These are phyloP conservation scores for Meiosimyza platycephala DNA, from an alignment of 2,888 invertebrate species.

Conservation along the genomic window DNA sequence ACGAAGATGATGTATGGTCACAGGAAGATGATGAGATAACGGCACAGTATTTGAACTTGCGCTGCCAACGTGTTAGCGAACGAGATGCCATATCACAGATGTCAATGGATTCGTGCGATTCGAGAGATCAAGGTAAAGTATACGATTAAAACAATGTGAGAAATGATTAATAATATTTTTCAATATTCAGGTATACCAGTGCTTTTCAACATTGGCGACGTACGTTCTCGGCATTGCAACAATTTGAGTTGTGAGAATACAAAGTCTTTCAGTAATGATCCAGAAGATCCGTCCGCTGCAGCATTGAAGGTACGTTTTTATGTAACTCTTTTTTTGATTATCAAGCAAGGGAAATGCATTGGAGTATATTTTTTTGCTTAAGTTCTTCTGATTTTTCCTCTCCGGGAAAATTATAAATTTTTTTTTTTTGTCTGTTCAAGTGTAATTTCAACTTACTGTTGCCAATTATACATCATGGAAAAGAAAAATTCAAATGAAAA, in stretches of 20 bases:
- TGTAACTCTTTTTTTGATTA: background rate
- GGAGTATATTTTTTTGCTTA: too few species aligned
- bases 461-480: too few species aligned
- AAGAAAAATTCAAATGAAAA: too few species aligned
- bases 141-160: background rate
- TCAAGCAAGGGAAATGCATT: background rate
- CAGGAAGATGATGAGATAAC: constrained; percentile 96
- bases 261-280: constrained; percentile 89
- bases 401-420: too few species aligned
- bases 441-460: too few species aligned
- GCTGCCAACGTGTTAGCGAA: constrained; percentile 69
- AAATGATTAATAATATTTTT: constrained; percentile 10
- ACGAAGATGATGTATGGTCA: constrained; percentile 82
- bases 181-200: constrained; percentile 58
- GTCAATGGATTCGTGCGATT: constrained; percentile 86
- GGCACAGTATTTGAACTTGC: constrained; percentile 76
- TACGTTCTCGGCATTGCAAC: constrained; percentile 66
- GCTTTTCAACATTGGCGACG: constrained; percentile 68
- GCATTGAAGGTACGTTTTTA: constrained; percentile 77
- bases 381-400: too few species aligned
- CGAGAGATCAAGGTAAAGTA: constrained; percentile 70
- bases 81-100: constrained; percentile 91
- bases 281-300: constrained; percentile 97
- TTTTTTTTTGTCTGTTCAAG: too few species aligned
- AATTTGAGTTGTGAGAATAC: constrained; percentile 76